These are phyloP conservation scores for Embidobia sp. DNA, from an alignment of 2,888 invertebrate genomes.

Conservation along the genomic window DNA sequence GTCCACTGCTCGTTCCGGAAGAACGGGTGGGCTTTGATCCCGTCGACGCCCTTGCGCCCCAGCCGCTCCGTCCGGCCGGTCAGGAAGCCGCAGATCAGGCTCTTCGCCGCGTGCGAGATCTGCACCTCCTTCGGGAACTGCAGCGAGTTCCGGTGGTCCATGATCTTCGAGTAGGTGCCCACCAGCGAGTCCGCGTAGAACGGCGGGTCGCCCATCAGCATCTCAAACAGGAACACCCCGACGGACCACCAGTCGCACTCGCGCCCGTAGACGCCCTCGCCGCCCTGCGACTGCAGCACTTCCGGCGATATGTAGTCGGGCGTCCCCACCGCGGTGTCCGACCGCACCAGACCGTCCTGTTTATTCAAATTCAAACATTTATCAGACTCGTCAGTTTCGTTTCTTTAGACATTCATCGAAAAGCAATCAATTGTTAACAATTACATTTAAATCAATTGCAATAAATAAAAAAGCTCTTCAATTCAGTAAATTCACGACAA, in stretches of 20 bases:
- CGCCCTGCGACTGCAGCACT: constrained; percentile 97
- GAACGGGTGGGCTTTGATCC: constrained; percentile 97
- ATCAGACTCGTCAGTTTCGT: no score
- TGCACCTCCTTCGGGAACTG: constrained; percentile 97
- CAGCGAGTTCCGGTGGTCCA: constrained; percentile 98
- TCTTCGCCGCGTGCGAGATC: constrained; percentile 93
- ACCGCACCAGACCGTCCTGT: constrained; percentile 95
- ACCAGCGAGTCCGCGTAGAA: constrained; percentile 99
- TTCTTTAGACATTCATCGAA: no score
- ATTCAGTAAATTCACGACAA: no score
- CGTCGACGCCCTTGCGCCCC: constrained; percentile 95
- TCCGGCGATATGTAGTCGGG: constrained; percentile 99
- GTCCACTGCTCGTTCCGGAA: constrained; percentile 99
- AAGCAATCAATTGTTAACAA: no score
- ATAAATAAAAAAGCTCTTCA: no score
- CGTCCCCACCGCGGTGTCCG: constrained; percentile 99
- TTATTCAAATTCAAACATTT: no score
- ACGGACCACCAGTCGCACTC: constrained; percentile 99
- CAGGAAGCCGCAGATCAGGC: constrained; percentile 95
- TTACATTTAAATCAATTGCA: no score
- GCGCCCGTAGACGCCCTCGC: constrained; percentile 96
- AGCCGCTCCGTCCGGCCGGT: constrained; percentile 95
- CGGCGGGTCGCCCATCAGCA: constrained; percentile 99
- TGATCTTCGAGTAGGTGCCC: constrained; percentile 99
- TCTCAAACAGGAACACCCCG: constrained; percentile 99